Conservation (phyloP, 64 coral and sea anemone genomes). For the Platygyra sinensis region DNA sequence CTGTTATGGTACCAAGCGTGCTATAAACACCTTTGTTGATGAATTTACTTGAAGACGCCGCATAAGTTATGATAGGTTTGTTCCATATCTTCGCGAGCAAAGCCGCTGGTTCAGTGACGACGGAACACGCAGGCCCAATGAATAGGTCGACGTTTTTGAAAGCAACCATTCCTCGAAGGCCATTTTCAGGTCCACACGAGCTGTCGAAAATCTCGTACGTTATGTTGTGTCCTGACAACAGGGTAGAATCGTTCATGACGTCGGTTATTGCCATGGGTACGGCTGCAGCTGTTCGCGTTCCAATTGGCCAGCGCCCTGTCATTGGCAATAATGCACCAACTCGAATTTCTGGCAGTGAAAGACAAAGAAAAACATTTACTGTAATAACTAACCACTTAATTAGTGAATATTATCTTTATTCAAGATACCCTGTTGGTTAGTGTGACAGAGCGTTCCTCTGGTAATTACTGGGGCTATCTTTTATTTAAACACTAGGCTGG, state of each 20-base stretch:
- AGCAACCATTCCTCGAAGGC: slow-evolving; percentile 54
- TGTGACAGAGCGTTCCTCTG: background rate
- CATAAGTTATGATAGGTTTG: slow-evolving; percentile 71
- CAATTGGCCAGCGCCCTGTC: slow-evolving; percentile 70
- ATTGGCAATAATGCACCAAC: slow-evolving; percentile 64
- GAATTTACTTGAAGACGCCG: slow-evolving; percentile 66
- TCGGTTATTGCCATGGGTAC: slow-evolving; percentile 55
- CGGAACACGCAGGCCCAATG: slow-evolving; percentile 71
- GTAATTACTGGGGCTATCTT: no score
- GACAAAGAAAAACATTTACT: background rate
- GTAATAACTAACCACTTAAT: background rate
- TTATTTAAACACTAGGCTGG: no score
- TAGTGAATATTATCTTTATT: no score
- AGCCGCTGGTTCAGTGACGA: slow-evolving; percentile 49
- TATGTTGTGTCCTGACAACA: slow-evolving; percentile 55
- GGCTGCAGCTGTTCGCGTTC: slow-evolving; percentile 62
- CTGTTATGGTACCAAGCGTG: slow-evolving; percentile 61
- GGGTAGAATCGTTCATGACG: slow-evolving; percentile 20
- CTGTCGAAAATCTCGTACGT: slow-evolving; percentile 63
- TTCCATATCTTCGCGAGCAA: slow-evolving; percentile 69
- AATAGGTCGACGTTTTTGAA: slow-evolving; percentile 22
- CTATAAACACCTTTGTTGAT: slow-evolving; percentile 57
- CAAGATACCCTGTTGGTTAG: no score
- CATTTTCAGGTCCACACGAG: slow-evolving; percentile 56
- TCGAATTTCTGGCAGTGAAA: slow-evolving; percentile 45